Evolutionary conservation across 2,888 invertebrate genomes (phyloP), one percentile per base, ranked within the genome.

Genomic region (Lithodes maja): DNA sequence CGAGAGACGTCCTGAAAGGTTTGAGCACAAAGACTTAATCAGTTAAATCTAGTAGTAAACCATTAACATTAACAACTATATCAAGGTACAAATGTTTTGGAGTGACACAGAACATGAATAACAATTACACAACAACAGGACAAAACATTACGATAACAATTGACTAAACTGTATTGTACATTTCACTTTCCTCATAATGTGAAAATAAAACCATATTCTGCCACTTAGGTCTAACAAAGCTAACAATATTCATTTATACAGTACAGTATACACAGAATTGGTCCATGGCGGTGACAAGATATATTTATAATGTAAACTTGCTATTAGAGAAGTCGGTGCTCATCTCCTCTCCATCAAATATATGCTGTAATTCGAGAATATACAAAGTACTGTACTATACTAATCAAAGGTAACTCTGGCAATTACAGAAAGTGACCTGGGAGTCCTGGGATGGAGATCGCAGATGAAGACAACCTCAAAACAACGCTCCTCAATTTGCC

Each of bases 171-270:
- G 33, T 52, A 52, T n/a, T 49, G 17, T 15, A 77, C 49, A 52
- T 77, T 52, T 50, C 74, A 77, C 84, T 77, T 77, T 50, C 77
- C 53, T 7, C 33, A 71, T 17, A 71, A 7, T 77, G 75, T 54
- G 77, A 5, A 17, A 15, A 54, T 49, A 75, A 83, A 55, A 75
- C 61, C 84, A 84, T 84, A 84, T 84, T 84, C 84, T 84, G 84
- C 74, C 84, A 84, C 84, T 54, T 75, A 84, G 52, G 55, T 69
- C 55, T 75, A 54, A 9, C 74, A 15, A 5, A 75, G n/a, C 50
- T 33, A 61, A 55, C 52, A 55, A 75, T 33, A 33, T 33, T 33
- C 33, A 33, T 33, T 33, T 33, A 33, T 33, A 33, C 33, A 0
- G 33, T 33, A 33, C 33, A 33, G 33, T 33, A 33, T 33, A 33